Base-by-base conservation (phyloP, 2,113 vertebrate species). In the Petrocephalus zakoni region DNA sequence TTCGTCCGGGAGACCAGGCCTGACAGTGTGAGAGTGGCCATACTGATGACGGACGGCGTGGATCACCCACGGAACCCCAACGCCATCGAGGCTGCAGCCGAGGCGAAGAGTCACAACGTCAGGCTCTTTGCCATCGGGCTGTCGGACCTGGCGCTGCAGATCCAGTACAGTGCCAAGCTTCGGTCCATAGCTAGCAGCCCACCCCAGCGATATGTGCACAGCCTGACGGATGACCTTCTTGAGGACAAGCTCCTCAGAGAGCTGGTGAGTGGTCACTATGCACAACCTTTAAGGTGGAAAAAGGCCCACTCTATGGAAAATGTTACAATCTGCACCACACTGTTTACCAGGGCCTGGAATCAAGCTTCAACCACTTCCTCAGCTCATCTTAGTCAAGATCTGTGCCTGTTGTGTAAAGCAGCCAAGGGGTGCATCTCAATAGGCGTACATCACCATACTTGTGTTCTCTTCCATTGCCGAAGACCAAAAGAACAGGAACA, bases 41-140 rank as follows among this genome's bases (percentile, higher is more conserved):
- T 98, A 92, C 93, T 99, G 89, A 96, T 97, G 96, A 97, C 97
- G 92, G 89, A 96, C 97, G 96, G 97, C 97, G 92, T 94, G 0
- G 97, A 98, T 90, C 97, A 98, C 88, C 97, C 98, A 0, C 96
- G 96, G 55, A 97, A 92, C 90, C 97, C 97, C 15, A 91, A 96
- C 85, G 92, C 96, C 87, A 91, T 95, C 22, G 88, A 90, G 0
- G 94, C 97, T 10, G 95, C 96, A 0, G 87, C 93, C 0, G 93
- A 95, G 47, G 97, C 97, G 89, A 97, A 96, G 92, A 90, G 89
- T 90, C 92, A 95, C 68, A 95, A 95, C 61, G 95, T 98, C 87
- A 94, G 93, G 53, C 93, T 98, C 90, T 96, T 99, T 82, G 91
- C 96, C 0, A 93, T 97, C 10, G 95, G 97, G 46, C 93, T 98